Percentiles rank a stretch among this genome's conserved stretches.
Conservation (phyloP, 2,797 vertebrate species). For the Arctocebus calabarensis region DNA sequence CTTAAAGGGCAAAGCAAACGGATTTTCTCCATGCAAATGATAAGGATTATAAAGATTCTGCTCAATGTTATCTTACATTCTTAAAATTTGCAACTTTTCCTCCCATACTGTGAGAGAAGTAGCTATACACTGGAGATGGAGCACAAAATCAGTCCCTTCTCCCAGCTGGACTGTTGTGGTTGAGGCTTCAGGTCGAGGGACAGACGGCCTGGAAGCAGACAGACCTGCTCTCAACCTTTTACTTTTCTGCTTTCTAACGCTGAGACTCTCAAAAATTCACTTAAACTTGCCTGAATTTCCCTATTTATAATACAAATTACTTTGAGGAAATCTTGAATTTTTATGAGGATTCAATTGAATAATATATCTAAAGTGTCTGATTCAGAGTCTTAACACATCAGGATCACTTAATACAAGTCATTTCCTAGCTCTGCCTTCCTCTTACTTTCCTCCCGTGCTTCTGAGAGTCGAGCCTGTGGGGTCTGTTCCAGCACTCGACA, state of each 20-base stretch:
- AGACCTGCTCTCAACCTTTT: neutral
- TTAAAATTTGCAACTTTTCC: neutral
- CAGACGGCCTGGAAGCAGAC: fast-evolving
- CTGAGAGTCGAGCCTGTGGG: no score
- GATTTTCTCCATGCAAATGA: neutral
- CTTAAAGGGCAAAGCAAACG: neutral
- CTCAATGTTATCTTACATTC: neutral
- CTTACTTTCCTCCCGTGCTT: fast-evolving
- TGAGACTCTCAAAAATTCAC: neutral
- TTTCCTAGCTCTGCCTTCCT: neutral
- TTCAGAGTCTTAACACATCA: neutral
- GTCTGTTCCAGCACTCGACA: fast-evolving
- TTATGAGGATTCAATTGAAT: neutral
- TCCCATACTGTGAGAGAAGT: neutral
- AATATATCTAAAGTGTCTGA: neutral
- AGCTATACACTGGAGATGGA: fast-evolving
- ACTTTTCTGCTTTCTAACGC: neutral
- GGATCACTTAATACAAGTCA: fast-evolving
- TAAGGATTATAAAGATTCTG: fast-evolving
- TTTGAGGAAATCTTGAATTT: neutral
- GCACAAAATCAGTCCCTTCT: fast-evolving
- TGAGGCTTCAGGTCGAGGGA: fast-evolving
- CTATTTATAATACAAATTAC: neutral
- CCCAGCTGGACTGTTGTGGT: fast-evolving
- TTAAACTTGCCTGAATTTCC: neutral